These are phyloP conservation scores for Pungitius pungitius DNA, from an alignment of 2,113 vertebrate species.

Conservation along the genomic window DNA sequence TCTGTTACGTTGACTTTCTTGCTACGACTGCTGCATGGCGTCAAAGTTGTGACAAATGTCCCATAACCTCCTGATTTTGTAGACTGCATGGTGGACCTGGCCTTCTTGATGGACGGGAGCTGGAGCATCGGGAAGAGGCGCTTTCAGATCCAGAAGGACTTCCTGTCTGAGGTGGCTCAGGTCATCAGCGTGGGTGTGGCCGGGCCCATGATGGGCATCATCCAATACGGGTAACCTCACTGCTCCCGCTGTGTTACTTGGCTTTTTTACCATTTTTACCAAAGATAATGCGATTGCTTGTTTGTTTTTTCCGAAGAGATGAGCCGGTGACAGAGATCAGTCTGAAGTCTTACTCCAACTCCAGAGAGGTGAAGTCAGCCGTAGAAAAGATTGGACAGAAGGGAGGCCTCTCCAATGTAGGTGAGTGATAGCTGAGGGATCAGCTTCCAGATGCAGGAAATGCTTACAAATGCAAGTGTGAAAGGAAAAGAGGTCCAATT, in stretches of 20 bases:
- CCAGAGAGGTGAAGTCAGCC: constrained; percentile 86
- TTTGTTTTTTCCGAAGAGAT: constrained; percentile 77
- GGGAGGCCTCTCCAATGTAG: constrained; percentile 93
- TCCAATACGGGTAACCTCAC: constrained; percentile 91
- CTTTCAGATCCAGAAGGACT: constrained; percentile 95
- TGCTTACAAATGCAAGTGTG: constrained; percentile 51
- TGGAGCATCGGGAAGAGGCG: constrained; percentile 94
- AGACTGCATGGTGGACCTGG: constrained; percentile 94
- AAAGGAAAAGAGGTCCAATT: constrained; percentile 69
- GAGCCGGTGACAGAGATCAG: constrained; percentile 91
- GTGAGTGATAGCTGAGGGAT: constrained; percentile 82
- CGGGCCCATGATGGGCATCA: constrained; percentile 93
- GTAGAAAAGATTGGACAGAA: constrained; percentile 92
- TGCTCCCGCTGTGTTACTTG: not conserved
- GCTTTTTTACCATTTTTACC: not conserved
- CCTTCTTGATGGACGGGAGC: constrained; percentile 94
- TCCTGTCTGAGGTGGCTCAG: constrained; percentile 87
- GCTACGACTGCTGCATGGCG: not conserved
- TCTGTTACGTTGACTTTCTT: not conserved
- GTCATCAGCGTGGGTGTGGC: constrained; percentile 85
- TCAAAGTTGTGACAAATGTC: not conserved
- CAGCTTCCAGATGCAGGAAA: constrained; percentile 27
- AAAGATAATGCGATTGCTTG: not conserved
- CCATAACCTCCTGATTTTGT: constrained; percentile 6
- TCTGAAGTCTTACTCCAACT: constrained; percentile 85